Percentiles rank a stretch among this genome's conserved stretches.
These are phyloP conservation scores for Lanistes nyassanus DNA, from an alignment of 1,140 invertebrate genomes.

Conservation along the genomic window DNA sequence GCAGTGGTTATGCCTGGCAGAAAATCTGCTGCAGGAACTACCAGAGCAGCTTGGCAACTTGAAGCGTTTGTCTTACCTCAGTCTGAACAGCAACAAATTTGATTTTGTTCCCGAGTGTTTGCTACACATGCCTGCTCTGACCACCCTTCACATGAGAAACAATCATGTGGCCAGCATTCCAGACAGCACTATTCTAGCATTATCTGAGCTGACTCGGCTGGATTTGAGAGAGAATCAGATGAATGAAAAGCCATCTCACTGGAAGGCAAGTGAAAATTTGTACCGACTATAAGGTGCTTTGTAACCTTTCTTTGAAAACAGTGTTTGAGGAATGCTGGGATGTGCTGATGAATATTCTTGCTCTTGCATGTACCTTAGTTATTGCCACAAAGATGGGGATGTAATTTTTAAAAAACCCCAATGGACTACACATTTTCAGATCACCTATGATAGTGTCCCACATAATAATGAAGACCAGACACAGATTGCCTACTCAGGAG, in stretches of 20 bases:
- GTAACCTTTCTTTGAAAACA: too few species aligned
- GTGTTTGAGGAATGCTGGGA: too few species aligned
- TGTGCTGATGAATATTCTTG: too few species aligned
- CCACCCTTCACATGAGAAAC: slow-evolving; percentile 44
- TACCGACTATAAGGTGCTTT: too few species aligned
- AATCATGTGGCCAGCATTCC: slow-evolving; percentile 49
- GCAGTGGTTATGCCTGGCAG: slow-evolving; percentile 56
- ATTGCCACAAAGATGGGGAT: too few species aligned
- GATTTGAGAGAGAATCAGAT: slow-evolving; percentile 58
- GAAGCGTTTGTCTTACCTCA: slow-evolving; percentile 50
- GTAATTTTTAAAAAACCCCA: too few species aligned
- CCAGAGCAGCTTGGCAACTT: slow-evolving; percentile 49
- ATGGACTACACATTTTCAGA: too few species aligned
- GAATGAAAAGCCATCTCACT: slow-evolving; percentile 46
- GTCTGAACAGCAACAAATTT: slow-evolving; percentile 57
- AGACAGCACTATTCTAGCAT: slow-evolving; percentile 53
- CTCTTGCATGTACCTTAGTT: too few species aligned
- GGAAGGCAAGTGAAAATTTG: slow-evolving; percentile 49
- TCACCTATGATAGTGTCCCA: too few species aligned
- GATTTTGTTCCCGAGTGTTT: slow-evolving; percentile 51
- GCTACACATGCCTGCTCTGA: slow-evolving; percentile 41
- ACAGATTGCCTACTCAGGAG: too few species aligned
- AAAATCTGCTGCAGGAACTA: slow-evolving; percentile 54
- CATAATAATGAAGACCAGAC: too few species aligned
- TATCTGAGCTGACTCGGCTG: slow-evolving; percentile 55